phyloP scores from a whole-genome alignment of 2,888 invertebrate genomes.

The Apodemia zela region DNA sequence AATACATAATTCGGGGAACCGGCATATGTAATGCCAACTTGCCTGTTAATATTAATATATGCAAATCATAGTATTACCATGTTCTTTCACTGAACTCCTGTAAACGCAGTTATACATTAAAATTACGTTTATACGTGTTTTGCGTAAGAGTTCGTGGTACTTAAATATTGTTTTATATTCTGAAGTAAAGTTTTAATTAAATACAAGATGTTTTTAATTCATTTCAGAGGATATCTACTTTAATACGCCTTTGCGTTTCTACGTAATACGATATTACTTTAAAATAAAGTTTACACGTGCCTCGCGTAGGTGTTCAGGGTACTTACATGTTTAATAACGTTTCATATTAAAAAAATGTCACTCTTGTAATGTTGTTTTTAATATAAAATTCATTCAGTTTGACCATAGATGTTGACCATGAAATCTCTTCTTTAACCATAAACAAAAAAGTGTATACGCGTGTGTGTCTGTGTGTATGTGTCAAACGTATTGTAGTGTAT shows the following conservation, averaged over 20 bases:
- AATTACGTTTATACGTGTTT: background rate
- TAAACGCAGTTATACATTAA: constrained; percentile 38
- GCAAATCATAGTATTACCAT: constrained; percentile 60
- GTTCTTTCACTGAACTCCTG: constrained; percentile 42
- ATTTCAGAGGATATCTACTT: too few species aligned
- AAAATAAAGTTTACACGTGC: background rate
- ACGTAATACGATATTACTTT: constrained; percentile 13
- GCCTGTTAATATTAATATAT: constrained; percentile 71
- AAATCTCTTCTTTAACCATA: too few species aligned
- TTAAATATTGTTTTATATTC: background rate
- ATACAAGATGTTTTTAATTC: background rate
- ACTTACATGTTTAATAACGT: background rate
- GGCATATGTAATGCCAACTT: constrained; percentile 42
- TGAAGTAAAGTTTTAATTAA: background rate
- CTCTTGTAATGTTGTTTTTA: background rate
- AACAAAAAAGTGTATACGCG: too few species aligned
- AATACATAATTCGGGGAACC: constrained; percentile 52
- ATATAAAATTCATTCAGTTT: too few species aligned
- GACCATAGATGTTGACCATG: background rate
- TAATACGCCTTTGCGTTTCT: too few species aligned
- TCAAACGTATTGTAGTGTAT: too few species aligned
- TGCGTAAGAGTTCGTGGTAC: background rate
- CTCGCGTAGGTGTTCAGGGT: background rate
- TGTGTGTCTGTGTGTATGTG: background rate
- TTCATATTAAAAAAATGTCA: background rate